Conservation (phyloP, 2,113 vertebrate species). For the Chaetura pelagica region DNA sequence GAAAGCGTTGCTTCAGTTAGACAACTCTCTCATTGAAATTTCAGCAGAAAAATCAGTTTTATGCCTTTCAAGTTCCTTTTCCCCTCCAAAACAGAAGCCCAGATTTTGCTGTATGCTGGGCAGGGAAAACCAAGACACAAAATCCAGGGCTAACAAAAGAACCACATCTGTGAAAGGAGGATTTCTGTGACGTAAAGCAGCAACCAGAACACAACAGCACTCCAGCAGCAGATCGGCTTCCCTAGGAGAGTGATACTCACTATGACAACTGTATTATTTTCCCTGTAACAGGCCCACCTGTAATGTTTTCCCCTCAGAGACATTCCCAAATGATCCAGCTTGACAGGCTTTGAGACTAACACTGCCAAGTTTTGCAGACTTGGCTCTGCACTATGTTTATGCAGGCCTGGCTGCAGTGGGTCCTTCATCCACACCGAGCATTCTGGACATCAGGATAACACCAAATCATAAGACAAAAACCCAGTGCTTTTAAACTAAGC, state of each 20-base stretch:
- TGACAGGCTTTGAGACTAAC: neutral
- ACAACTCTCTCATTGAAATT: neutral
- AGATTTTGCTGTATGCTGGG: neutral
- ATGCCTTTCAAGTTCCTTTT: neutral
- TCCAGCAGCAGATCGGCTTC: neutral
- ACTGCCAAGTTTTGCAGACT: neutral
- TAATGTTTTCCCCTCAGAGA: neutral
- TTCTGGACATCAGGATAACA: neutral
- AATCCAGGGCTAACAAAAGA: neutral
- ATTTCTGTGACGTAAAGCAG: neutral
- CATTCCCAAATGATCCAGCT: neutral
- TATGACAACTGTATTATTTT: neutral
- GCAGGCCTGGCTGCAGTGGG: neutral
- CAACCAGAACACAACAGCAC: neutral
- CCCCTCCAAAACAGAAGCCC: neutral
- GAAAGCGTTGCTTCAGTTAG: neutral
- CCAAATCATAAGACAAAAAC: neutral
- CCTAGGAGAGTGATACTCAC: neutral
- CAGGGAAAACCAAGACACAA: neutral
- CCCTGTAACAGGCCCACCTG: neutral
- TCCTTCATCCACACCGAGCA: rapidly evolving
- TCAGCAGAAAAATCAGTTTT: neutral
- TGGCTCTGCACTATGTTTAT: neutral
- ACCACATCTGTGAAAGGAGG: neutral
- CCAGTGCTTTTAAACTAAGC: neutral